Evolutionary conservation across 2,888 invertebrate genomes (phyloP), one percentile per base, ranked within the genome.

Genomic region (Panopea generosa): DNA sequence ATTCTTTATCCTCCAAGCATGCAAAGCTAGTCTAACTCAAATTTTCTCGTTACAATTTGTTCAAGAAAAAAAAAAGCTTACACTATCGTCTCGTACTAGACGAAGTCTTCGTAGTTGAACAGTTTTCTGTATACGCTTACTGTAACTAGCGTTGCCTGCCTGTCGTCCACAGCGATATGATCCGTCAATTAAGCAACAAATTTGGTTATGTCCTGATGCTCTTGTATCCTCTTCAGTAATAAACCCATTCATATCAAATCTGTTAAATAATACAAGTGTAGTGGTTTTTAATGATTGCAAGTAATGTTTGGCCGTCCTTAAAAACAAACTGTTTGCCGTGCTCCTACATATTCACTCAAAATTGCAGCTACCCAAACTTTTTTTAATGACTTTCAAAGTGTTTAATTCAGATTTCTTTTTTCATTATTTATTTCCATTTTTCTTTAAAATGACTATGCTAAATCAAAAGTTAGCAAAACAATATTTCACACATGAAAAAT

Each of bases 121-220:
- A 69, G 97, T 98, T 93, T 98, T 98, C 93, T 98, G 98, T 89
- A 99, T 97, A 86, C 98, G 95, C 93, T 99, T 98, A 93, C 97
- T 98, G 94, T 98, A 99, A 53, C 97, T 97, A 85, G 99, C 99
- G 94, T 97, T 97, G 82, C 97, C 97, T 85, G 97, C 98, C 68
- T 96, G 95, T 90, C 97, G 95, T 83, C 95, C 94, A 93, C 98
- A 99, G 84, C 97, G 95, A 86, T 96, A 96, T 82, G 95, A 95
- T 92, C 97, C 97, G 69, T 93, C 93, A 89, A 98, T 95, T 87
- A 98, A 95, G 94, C 98, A 98, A 94, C 98, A 98, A 26, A 90
- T 84, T 72, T 90, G 90, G 55, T 87, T 88, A 82, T 89, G 89
- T 24, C 88, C 88, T 22, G 85, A 81, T 27, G 82, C 73, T 61